A percentile compares a stretch with the other conserved stretches of the same genome.
Evolutionary conservation across 2,113 vertebrate species (phyloP).

Genomic region (Entelurus aequoreus): DNA sequence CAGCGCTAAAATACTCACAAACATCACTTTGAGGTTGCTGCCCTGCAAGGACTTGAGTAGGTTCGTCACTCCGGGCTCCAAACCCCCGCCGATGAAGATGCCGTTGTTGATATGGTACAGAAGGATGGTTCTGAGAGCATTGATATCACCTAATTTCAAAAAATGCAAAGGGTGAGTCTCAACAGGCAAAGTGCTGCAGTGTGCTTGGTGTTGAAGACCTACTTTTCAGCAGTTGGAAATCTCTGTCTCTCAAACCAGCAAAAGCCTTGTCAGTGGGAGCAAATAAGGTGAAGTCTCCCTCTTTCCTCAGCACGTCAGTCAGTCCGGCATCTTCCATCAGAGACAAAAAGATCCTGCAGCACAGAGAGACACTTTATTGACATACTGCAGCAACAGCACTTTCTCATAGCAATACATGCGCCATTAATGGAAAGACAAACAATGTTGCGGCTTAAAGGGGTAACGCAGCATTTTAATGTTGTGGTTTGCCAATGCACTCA

Average conservation of each 20-base stretch:
- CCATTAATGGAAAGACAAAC: constrained; percentile 30
- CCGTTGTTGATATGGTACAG: constrained; percentile 88
- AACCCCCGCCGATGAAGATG: constrained; percentile 84
- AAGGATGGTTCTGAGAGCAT: constrained; percentile 86
- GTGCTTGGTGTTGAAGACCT: constrained; percentile 29
- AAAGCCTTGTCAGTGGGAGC: constrained; percentile 93
- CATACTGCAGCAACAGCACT: constrained; percentile 27
- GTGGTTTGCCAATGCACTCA: constrained; percentile 53
- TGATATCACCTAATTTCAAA: constrained; percentile 75
- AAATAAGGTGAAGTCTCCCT: constrained; percentile 88
- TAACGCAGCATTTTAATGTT: constrained; percentile 16
- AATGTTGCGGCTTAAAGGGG: constrained; percentile 18
- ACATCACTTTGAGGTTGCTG: constrained; percentile 81
- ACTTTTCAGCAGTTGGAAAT: constrained; percentile 80
- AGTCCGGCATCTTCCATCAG: constrained; percentile 85
- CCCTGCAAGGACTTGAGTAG: constrained; percentile 89
- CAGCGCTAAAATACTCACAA: constrained; percentile 70
- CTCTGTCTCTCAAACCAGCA: constrained; percentile 75
- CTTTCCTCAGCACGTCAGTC: constrained; percentile 79
- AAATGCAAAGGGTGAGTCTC: background rate
- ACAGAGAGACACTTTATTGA: constrained; percentile 19
- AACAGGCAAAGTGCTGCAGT: accelerated
- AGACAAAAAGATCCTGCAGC: constrained; percentile 83
- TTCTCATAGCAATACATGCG: constrained; percentile 7
- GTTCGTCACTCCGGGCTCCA: constrained; percentile 91